Percentiles rank a stretch among this genome's conserved stretches.
These are phyloP conservation scores for Cirrhinus mrigala DNA, from an alignment of 2,797 vertebrate genomes.

Conservation along the genomic window DNA sequence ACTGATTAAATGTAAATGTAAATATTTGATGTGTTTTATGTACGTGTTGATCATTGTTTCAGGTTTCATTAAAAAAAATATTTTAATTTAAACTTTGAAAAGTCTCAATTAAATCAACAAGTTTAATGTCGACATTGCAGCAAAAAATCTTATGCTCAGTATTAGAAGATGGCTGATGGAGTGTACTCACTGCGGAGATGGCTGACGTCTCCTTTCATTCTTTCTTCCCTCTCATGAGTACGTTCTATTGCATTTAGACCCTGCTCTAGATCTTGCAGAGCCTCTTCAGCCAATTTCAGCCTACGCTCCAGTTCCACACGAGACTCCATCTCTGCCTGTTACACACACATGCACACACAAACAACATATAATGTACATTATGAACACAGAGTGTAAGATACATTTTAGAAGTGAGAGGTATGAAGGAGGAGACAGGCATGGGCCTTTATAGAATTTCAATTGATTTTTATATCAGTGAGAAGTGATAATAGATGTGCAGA, in stretches of 20 bases:
- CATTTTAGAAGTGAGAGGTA: constrained; percentile 17
- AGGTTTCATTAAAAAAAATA: too few relatives aligned
- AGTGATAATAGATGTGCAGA: not conserved
- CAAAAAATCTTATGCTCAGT: not conserved
- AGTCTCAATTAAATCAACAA: too few relatives aligned
- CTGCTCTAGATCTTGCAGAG: constrained; percentile 89
- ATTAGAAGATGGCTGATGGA: not conserved
- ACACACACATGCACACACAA: constrained; percentile 26
- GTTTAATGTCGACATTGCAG: not conserved
- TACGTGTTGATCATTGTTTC: too few relatives aligned
- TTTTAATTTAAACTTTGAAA: too few relatives aligned
- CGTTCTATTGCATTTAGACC: constrained; percentile 87
- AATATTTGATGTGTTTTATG: too few relatives aligned
- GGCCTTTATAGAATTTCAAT: constrained; percentile 17
- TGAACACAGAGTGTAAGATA: not conserved
- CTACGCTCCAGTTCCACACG: constrained; percentile 89
- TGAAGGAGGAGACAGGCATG: not conserved
- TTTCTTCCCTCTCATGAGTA: constrained; percentile 89
- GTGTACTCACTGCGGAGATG: constrained; percentile 90
- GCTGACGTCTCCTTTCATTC: constrained; percentile 93
- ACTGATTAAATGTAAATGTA: too few relatives aligned
- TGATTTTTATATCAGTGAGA: constrained; percentile 34
- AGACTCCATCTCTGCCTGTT: constrained; percentile 89
- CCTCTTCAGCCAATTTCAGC: constrained; percentile 90
- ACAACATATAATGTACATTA: not conserved